Base-by-base conservation (phyloP, 2,113 vertebrate species). In the Aleadryas rufinucha region DNA sequence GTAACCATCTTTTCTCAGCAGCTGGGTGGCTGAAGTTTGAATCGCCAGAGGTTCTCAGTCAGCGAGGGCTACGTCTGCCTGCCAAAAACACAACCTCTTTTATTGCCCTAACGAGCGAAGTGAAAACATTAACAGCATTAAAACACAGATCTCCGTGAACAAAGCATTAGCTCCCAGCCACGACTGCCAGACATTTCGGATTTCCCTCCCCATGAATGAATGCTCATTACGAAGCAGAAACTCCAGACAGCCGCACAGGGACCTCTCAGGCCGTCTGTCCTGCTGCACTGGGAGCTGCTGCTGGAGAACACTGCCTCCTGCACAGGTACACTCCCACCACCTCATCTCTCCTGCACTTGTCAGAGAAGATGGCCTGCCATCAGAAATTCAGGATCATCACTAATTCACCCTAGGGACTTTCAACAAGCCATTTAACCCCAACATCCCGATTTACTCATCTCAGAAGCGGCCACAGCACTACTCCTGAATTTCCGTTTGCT, bases 61-160 rank as follows among this genome's bases (percentile, higher is more conserved):
- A 5, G 94, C 52, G 37, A 87, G 59, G 63, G 78, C 84, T 87
- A 24, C 1, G 2, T 80, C 53, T 0, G 0, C 78, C 84, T 92
- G 96, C 94, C 95, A 96, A 90, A 60, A 94, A 26, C 8, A 87
- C 50, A 42, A 44, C 49, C 76, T 53, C 87, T 91, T 90, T 87
- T 88, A 97, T 59, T 94, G 91, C 95, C 79, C 72, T 68, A 94
- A 90, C 1, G 33, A 94, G 39, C 37, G 39, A 91, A 97, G 94
- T 24, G 71, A 89, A 95, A 91, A 82, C 83, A 89, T 57, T 63
- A 81, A 42, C 56, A 72, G 86, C 84, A 93, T 47, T 87, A 90
- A 83, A 95, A 57, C 64, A 76, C 37, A 53, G 69, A 79, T 65
- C 52, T 86, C 76, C 2, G 0, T 7, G 79, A 94, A 87, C 68